phyloP scores from a whole-genome alignment of 1,140 invertebrate species.

The Olivierus martensii region DNA sequence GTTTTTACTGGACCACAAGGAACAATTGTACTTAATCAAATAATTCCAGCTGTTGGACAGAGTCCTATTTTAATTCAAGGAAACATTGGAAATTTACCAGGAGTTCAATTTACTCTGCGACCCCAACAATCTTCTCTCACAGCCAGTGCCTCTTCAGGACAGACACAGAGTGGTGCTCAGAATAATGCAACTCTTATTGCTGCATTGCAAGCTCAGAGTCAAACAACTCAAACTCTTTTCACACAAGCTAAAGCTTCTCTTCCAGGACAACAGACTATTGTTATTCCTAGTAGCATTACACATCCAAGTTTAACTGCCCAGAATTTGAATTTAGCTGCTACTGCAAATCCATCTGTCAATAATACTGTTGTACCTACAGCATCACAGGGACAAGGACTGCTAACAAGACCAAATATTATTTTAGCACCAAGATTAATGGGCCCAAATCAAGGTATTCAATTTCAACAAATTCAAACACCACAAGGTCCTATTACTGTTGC shows the following conservation, averaged over 20 bases:
- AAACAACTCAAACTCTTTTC: slow-evolving; percentile 13
- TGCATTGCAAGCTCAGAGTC: slow-evolving; percentile 18
- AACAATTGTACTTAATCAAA: slow-evolving; percentile 22
- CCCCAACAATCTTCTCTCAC: slow-evolving; percentile 19
- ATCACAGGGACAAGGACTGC: slow-evolving; percentile 1
- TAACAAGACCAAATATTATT: slow-evolving; percentile 13
- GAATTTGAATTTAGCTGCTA: slow-evolving; percentile 8
- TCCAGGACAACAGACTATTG: slow-evolving; percentile 18
- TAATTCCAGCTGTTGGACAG: slow-evolving; percentile 20
- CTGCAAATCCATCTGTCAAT: slow-evolving; percentile 2
- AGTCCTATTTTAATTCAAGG: slow-evolving; percentile 30
- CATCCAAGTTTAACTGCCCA: slow-evolving; percentile 1
- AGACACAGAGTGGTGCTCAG: slow-evolving; percentile 1
- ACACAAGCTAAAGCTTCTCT: slow-evolving; percentile 5
- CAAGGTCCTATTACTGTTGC: slow-evolving; percentile 35
- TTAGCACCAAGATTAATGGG: slow-evolving; percentile 12
- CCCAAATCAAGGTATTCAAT: slow-evolving; percentile 23
- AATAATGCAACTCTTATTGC: slow-evolving; percentile 19
- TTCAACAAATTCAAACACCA: slow-evolving; percentile 37
- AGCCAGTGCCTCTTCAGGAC: neutral
- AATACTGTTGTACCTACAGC: slow-evolving; percentile 10
- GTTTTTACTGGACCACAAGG: slow-evolving; percentile 16
- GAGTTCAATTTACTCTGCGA: slow-evolving; percentile 27
- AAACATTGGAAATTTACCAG: slow-evolving; percentile 21
- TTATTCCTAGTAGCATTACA: slow-evolving; percentile 14